These are phyloP conservation scores for Limnephilus marmoratus DNA, from an alignment of 2,888 invertebrate genomes.

Conservation along the genomic window DNA sequence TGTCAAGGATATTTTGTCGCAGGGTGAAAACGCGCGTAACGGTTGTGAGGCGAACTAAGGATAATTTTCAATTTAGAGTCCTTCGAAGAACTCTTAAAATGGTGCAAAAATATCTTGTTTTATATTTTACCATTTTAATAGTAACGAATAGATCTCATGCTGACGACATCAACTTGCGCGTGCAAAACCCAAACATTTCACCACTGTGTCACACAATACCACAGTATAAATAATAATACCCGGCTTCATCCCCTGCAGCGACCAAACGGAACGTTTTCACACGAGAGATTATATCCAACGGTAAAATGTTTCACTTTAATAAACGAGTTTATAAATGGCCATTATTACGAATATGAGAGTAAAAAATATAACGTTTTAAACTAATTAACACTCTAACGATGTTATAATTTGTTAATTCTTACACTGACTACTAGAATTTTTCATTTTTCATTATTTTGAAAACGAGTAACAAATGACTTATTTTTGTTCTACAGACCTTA, in stretches of 20 bases:
- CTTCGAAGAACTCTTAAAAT: too few species aligned
- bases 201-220: not conserved
- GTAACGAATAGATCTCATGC: not conserved
- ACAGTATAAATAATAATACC: not conserved
- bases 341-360: not conserved
- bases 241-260: conserved; percentile 10
- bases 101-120: too few species aligned
- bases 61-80: too few species aligned
- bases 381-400: not conserved
- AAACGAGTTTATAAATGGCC: not conserved
- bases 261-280: not conserved
- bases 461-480: too few species aligned
- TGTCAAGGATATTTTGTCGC: too few species aligned
- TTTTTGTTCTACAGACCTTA: too few species aligned
- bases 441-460: too few species aligned
- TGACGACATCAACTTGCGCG: not conserved
- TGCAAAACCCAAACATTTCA: not conserved
- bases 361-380: not conserved
- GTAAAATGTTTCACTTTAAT: not conserved
- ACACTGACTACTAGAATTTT: not conserved
- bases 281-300: not conserved
- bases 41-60: too few species aligned
- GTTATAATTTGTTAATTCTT: not conserved
- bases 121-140: too few species aligned
- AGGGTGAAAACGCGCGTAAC: too few species aligned